Conservation (phyloP, 2,797 vertebrate species). For the Pangasius larnaudii region DNA sequence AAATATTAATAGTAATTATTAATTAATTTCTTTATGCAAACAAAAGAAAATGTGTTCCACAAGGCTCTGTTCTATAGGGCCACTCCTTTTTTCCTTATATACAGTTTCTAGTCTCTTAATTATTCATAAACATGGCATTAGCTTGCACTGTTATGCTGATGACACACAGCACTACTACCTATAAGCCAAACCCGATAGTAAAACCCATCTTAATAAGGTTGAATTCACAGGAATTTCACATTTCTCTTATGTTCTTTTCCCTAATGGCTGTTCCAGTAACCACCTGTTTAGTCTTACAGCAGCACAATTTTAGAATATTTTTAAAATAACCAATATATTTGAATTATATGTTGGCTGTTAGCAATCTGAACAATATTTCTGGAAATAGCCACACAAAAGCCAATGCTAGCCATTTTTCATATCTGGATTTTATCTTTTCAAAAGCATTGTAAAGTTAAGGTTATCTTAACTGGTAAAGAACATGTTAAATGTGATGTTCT, state of each 20-base stretch:
- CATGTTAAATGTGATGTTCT: not conserved
- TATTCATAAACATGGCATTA: not conserved
- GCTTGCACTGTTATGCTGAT: not conserved
- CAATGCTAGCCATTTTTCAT: not conserved
- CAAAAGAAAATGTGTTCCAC: not conserved
- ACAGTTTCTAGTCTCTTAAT: not conserved
- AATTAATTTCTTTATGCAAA: not conserved
- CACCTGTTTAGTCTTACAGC: not conserved
- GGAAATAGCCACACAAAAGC: not conserved
- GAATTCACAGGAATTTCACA: not conserved
- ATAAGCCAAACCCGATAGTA: not conserved
- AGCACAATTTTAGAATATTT: too few relatives aligned
- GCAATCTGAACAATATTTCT: not conserved
- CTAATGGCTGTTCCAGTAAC: not conserved
- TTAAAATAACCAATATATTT: not conserved
- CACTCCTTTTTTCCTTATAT: not conserved
- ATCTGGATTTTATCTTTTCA: not conserved
- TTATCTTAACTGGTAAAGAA: not conserved
- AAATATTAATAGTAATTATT: not conserved
- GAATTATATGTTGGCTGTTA: not conserved
- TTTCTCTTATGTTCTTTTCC: not conserved
- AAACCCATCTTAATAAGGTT: not conserved
- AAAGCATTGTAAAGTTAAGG: not conserved
- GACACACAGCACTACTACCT: not conserved
- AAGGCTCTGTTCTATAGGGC: not conserved